A percentile compares a stretch with the other conserved stretches of the same genome.
Conservation (phyloP, 2,113 vertebrate species). For the Campylomormyrus tamandua region DNA sequence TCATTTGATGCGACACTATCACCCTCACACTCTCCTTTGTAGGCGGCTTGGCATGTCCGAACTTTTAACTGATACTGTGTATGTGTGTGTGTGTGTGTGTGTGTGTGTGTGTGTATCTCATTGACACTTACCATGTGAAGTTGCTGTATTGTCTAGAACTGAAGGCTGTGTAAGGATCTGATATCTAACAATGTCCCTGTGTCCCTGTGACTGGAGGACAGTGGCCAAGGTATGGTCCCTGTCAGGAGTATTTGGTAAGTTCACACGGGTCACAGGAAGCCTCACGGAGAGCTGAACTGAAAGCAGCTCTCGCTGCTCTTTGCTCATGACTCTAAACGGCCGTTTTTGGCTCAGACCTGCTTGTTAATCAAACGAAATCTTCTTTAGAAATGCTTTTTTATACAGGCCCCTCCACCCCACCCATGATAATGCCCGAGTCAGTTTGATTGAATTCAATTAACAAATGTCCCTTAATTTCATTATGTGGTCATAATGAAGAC, state of each 20-base stretch:
- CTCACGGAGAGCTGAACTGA: neutral
- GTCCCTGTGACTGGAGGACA: neutral
- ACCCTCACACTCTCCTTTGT: neutral
- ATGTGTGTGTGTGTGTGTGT: neutral
- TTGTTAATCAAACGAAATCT: slow-evolving; percentile 12
- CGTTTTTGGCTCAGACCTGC: neutral
- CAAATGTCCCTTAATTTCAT: slow-evolving; percentile 89
- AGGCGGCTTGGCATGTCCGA: neutral
- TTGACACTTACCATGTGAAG: neutral
- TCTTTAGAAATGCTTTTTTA: slow-evolving; percentile 23
- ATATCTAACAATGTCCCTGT: neutral
- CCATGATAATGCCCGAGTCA: slow-evolving; percentile 56
- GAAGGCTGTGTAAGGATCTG: neutral
- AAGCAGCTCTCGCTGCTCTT: neutral
- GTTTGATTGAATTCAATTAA: slow-evolving; percentile 92
- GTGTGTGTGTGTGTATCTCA: neutral
- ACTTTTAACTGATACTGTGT: neutral
- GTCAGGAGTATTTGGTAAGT: neutral
- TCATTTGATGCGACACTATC: neutral
- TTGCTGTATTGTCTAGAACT: neutral
- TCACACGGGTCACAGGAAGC: neutral
- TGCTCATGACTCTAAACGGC: neutral
- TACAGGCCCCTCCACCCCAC: slow-evolving; percentile 8
- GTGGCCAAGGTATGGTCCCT: neutral
- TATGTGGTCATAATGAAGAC: slow-evolving; percentile 86